A percentile compares a stretch with the other conserved stretches of the same genome.
Evolutionary conservation across 2,797 vertebrate species (phyloP).

Genomic region (Momotus momota): DNA sequence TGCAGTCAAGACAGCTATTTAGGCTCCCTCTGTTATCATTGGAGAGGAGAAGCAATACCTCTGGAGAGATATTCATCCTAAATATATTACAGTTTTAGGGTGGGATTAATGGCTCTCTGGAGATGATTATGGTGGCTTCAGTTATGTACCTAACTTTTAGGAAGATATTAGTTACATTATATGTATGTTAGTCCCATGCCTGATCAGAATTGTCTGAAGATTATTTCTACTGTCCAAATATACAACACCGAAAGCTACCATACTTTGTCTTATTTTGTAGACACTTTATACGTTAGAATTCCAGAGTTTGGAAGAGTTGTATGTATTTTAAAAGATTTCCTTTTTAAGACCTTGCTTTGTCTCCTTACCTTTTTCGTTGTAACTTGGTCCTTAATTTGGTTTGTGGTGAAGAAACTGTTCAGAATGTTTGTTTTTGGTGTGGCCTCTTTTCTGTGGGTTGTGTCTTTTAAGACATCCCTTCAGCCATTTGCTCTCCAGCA

Average conservation of each 20-base stretch:
- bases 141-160: conserved; percentile 18
- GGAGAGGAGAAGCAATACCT: conserved; percentile 21
- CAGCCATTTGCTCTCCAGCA: neutral
- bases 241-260: neutral
- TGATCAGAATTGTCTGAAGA: neutral
- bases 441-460: neutral
- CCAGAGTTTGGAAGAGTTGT: neutral
- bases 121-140: conserved; percentile 36
- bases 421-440: neutral
- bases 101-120: conserved; percentile 43
- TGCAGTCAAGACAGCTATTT: neutral
- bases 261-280: neutral
- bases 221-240: neutral
- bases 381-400: neutral
- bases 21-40: conserved; percentile 9
- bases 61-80: conserved; percentile 36
- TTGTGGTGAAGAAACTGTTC: neutral
- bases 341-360: neutral
- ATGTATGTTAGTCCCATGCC: neutral
- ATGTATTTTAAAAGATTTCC: neutral
- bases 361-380: neutral
- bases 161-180: neutral
- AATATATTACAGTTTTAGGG: conserved; percentile 48
- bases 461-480: neutral
- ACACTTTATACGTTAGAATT: neutral